A percentile compares a stretch with the other conserved stretches of the same genome.
Evolutionary conservation across 2,113 vertebrate genomes (phyloP).

Genomic region (Redunca redunca): DNA sequence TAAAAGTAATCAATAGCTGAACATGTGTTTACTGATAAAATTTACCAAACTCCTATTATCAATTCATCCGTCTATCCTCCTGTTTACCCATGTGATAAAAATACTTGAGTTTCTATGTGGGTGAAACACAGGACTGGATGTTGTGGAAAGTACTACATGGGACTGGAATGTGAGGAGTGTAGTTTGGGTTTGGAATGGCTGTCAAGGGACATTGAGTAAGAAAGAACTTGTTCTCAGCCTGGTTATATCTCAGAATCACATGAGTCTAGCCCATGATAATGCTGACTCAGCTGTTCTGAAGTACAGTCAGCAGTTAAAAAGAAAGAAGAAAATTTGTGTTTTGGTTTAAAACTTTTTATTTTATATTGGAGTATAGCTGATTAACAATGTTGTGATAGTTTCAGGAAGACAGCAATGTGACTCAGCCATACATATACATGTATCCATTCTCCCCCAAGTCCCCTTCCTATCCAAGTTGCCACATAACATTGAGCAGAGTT

Average conservation of each 20-base stretch:
- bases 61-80: not conserved
- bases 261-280: not conserved
- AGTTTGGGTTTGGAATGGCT: not conserved
- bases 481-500: not conserved
- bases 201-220: not conserved
- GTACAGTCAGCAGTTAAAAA: not conserved
- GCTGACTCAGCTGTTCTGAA: not conserved
- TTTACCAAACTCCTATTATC: not conserved
- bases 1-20: not conserved
- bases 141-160: not conserved
- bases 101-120: not conserved
- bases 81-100: not conserved
- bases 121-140: not conserved
- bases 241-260: rapidly evolving
- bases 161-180: not conserved
- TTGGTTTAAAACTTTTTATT: not conserved
- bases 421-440: not conserved
- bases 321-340: not conserved
- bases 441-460: not conserved
- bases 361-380: not conserved
- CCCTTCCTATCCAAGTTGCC: not conserved
- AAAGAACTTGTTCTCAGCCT: not conserved
- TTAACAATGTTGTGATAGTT: not conserved
- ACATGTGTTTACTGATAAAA: not conserved
- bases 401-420: not conserved